Evolutionary conservation across 1,140 invertebrate genomes (phyloP), one percentile per base, ranked within the genome.

Genomic region (Diploscapter pachys): DNA sequence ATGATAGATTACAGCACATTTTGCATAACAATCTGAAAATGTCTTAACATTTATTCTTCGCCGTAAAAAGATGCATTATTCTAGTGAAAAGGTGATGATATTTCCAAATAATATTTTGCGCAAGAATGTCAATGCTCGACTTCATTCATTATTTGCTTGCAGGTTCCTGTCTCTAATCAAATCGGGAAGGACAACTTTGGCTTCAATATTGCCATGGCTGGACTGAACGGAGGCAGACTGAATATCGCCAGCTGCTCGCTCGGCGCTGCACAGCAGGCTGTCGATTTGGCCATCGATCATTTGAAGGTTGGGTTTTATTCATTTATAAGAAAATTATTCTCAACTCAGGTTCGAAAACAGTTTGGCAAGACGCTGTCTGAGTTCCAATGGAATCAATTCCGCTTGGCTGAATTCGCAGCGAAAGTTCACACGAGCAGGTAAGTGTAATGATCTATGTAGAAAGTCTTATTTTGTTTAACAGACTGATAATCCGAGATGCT

Each of bases 141-240:
- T 3, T 31, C 11, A 5, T 55, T 69, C 9, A 49, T 31, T 6
- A 6, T 65, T 9, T 50, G 8, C 57, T 65, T 74, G 78, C 80
- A 86, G 80, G 88, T 90, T 4, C 90, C 90, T n/a, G 81, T 86
- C 3, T 78, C 77, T 31, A 90, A 90, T 85, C 78, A 89, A 56
- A 80, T 90, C 57, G 90, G 90, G 6, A 79, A 84, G 52, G 89
- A 90, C 80, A 89, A 88, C 9, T 82, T 89, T 81, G 90, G 90
- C 0, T 90, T 90, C 80, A 89, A 85, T 68, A 90, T 90, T 77
- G 90, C 90, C 48, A 90, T 90, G 90, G 87, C 87, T 80, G 90
- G 90, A 5, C 77, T 90, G 2, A 90, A 90, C 85, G 90, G 90
- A 62, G 90, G 90, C 51, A 80, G 69, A 59, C n/a, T 85, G 5